phyloP scores from a whole-genome alignment of 2,888 invertebrate genomes.

The Heteromurus nitidus region DNA sequence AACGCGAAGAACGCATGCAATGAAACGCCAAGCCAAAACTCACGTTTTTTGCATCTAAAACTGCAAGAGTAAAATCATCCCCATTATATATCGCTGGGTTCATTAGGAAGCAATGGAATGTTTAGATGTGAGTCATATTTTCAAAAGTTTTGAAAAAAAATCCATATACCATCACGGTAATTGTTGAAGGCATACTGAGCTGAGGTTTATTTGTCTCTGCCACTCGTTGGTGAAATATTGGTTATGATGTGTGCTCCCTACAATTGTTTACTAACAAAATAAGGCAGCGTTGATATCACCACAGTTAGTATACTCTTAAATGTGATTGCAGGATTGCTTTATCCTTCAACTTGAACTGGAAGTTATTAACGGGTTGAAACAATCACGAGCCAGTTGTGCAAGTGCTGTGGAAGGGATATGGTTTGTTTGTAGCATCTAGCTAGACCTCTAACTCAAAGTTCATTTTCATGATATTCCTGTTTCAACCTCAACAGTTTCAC shows the following conservation, averaged over 20 bases:
- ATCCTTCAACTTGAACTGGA: constrained; percentile 37
- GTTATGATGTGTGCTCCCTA: too few relatives aligned
- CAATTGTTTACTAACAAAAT: not conserved
- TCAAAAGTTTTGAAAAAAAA: not conserved
- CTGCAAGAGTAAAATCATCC: not conserved
- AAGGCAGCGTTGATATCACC: not conserved
- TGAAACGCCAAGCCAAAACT: not conserved
- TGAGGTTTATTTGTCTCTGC: too few relatives aligned
- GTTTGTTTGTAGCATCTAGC: not conserved
- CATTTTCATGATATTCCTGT: not conserved
- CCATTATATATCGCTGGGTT: constrained; percentile 27
- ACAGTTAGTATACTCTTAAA: not conserved
- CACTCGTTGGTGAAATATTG: too few relatives aligned
- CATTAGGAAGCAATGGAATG: not conserved
- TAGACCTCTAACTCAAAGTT: not conserved
- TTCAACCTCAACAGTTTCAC: too few relatives aligned
- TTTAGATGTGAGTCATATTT: constrained; percentile 10
- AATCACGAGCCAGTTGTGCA: too few relatives aligned
- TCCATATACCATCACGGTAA: not conserved
- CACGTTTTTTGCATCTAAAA: not conserved
- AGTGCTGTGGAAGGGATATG: not conserved
- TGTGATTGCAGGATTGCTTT: not conserved
- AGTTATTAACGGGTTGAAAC: too few relatives aligned
- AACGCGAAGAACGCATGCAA: too few relatives aligned
- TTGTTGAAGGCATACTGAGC: too few relatives aligned